A percentile compares a stretch with the other conserved stretches of the same genome.
These are phyloP conservation scores for Myotis brandtii DNA, from an alignment of 2,113 vertebrate genomes.

Conservation along the genomic window DNA sequence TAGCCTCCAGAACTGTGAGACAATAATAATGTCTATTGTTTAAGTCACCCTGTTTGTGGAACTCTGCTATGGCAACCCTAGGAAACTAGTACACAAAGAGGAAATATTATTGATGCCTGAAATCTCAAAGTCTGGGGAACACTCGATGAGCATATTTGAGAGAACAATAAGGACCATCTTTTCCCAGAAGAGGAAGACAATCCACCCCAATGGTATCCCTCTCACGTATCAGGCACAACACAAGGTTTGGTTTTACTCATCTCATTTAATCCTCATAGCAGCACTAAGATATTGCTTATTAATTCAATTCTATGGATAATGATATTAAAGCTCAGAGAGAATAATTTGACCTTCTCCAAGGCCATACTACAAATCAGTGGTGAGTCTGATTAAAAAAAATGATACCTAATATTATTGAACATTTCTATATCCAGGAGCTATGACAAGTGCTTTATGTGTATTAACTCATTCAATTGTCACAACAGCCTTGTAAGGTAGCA, in stretches of 20 bases:
- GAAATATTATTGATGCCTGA: background rate
- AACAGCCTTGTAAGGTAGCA: background rate
- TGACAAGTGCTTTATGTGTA: background rate
- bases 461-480: background rate
- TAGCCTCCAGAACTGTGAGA: background rate
- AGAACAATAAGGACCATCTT: background rate
- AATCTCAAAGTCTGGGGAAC: background rate
- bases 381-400: background rate
- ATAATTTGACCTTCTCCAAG: background rate
- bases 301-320: background rate
- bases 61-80: background rate
- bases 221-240: accelerated
- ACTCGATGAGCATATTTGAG: background rate
- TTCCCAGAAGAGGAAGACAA: background rate
- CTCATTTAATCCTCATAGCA: background rate
- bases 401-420: background rate
- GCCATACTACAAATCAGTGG: background rate
- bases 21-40: background rate
- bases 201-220: background rate
- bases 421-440: background rate
- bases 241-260: background rate
- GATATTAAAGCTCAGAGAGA: background rate
- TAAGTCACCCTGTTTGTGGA: background rate
- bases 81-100: background rate
- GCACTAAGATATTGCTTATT: background rate